These are phyloP conservation scores for Rana temporaria DNA, from an alignment of 2,113 vertebrate species.

Conservation along the genomic window DNA sequence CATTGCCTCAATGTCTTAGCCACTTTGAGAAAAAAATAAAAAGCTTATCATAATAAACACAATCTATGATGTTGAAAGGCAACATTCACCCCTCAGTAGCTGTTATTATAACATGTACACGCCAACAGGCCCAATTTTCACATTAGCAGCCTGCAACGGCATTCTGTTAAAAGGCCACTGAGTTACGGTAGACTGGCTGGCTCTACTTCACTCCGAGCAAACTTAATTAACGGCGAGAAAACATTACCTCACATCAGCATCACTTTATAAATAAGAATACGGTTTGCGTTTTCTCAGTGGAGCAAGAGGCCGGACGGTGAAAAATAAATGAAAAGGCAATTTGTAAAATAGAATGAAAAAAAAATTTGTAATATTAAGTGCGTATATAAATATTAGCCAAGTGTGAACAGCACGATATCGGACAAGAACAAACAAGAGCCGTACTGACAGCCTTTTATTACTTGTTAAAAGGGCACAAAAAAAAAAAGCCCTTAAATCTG, in stretches of 20 bases:
- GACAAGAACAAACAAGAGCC: conserved; percentile 28
- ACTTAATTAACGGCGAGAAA: conserved; percentile 2
- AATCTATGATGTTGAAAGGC: too few relatives aligned
- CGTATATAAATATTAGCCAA: conserved; percentile 26
- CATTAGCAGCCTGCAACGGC: not conserved
- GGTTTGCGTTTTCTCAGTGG: not conserved
- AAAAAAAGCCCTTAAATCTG: conserved; percentile 16
- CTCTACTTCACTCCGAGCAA: not conserved
- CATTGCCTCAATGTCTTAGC: too few relatives aligned
- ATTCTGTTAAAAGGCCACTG: not conserved
- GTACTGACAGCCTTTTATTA: conserved; percentile 35
- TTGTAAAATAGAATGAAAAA: conserved; percentile 25
- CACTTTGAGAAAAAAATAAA: too few relatives aligned
- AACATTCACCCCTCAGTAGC: not conserved
- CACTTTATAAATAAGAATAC: conserved; percentile 17
- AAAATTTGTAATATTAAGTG: not conserved
- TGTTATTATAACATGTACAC: not conserved
- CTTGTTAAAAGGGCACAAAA: conserved; percentile 25
- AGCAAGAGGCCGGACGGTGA: not conserved
- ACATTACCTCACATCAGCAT: not conserved
- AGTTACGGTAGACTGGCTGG: not conserved
- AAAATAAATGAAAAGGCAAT: conserved; percentile 38
- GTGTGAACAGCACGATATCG: conserved; percentile 17
- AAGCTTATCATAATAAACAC: too few relatives aligned
- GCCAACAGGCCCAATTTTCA: conserved; percentile 31